Evolutionary conservation across 2,888 invertebrate genomes (phyloP).

Genomic region (Chouioia cunea): DNA sequence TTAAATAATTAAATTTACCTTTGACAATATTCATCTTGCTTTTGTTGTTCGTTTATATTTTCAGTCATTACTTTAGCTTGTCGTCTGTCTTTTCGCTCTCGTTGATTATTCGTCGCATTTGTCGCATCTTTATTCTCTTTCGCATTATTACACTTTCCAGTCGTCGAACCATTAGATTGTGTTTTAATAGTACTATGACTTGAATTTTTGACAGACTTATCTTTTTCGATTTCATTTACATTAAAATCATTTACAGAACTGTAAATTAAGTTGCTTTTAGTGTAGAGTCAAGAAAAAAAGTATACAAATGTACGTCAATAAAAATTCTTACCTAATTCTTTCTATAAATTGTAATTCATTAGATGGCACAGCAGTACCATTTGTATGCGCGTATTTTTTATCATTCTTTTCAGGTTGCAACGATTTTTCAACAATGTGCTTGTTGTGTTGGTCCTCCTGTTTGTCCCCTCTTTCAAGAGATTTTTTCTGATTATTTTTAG

Average conservation of each 20-base stretch:
- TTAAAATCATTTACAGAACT: constrained; percentile 70
- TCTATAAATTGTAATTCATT: constrained; percentile 70
- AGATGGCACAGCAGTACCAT: constrained; percentile 66
- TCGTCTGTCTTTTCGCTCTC: constrained; percentile 65
- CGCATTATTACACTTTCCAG: constrained; percentile 65
- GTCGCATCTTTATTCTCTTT: constrained; percentile 66
- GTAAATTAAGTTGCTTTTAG: constrained; percentile 38
- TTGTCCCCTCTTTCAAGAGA: constrained; percentile 70
- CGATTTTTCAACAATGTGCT: constrained; percentile 60
- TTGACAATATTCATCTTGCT: constrained; percentile 70
- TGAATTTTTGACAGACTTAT: constrained; percentile 66
- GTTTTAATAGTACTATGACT: constrained; percentile 62
- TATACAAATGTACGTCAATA: neutral
- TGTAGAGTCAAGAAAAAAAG: neutral
- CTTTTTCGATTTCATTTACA: constrained; percentile 69
- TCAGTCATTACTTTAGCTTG: constrained; percentile 66
- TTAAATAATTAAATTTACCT: constrained; percentile 59
- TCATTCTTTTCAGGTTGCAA: constrained; percentile 65
- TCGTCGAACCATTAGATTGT: constrained; percentile 65
- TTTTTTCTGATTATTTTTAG: constrained; percentile 72
- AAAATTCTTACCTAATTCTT: constrained; percentile 64
- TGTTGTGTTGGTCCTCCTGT: constrained; percentile 64
- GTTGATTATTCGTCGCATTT: constrained; percentile 62
- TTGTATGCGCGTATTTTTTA: constrained; percentile 67
- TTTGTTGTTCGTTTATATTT: constrained; percentile 64